phyloP scores from a whole-genome alignment of 1,140 invertebrate genomes.

The Adelges cooleyi region DNA sequence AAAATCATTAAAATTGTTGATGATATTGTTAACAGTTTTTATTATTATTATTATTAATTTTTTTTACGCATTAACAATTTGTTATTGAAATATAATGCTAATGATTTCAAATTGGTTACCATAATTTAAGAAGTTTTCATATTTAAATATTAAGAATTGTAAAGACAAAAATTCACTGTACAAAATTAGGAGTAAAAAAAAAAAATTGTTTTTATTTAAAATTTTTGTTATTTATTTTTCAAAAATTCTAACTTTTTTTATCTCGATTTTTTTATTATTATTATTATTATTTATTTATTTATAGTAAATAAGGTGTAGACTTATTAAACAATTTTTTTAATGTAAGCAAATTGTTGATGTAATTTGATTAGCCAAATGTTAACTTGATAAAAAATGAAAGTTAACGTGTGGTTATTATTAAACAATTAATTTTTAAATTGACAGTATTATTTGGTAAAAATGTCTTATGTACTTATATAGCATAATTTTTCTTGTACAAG shows the following conservation, averaged over 20 bases:
- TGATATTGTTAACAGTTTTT: conserved; percentile 25
- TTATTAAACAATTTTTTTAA: conserved; percentile 2
- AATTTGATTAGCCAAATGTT: conserved; percentile 21
- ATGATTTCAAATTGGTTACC: conserved; percentile 29
- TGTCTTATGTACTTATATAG: conserved; percentile 25
- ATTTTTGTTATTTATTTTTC: conserved; percentile 29
- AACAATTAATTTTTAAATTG: conserved; percentile 14
- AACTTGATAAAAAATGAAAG: background rate
- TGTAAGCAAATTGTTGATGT: conserved; percentile 9
- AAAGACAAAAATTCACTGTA: conserved; percentile 16
- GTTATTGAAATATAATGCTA: conserved; percentile 28
- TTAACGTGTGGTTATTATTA: conserved; percentile 17
- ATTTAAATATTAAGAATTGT: conserved; percentile 13
- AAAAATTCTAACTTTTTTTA: conserved; percentile 28
- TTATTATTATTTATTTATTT: conserved; percentile 18
- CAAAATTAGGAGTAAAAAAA: conserved; percentile 11
- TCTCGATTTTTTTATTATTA: conserved; percentile 26
- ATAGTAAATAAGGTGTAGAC: conserved; percentile 11
- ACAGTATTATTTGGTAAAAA: conserved; percentile 28
- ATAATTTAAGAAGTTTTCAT: conserved; percentile 22
- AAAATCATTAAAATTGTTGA: conserved; percentile 3
- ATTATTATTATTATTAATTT: conserved; percentile 16
- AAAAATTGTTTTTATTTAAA: conserved; percentile 26
- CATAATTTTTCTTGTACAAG: conserved; percentile 7
- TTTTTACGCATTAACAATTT: conserved; percentile 28